Evolutionary conservation across 1,140 invertebrate species (phyloP).

Genomic region (Chironomus tepperi): DNA sequence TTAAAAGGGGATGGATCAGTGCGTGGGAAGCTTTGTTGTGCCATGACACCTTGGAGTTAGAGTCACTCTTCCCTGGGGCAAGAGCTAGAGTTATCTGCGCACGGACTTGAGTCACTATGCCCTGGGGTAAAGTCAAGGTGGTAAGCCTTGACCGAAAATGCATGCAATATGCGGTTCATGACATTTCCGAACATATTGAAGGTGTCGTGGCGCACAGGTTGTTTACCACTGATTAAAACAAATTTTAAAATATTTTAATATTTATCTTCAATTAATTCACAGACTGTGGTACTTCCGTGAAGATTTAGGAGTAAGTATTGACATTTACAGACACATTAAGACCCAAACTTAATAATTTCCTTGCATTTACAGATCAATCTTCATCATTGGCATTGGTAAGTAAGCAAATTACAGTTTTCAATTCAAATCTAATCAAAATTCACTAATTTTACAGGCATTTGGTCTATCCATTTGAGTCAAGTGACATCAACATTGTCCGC

Average conservation of each 20-base stretch:
- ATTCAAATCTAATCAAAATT: not conserved
- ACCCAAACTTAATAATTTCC: not conserved
- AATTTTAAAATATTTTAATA: not conserved
- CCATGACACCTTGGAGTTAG: too few relatives aligned
- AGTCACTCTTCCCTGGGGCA: too few relatives aligned
- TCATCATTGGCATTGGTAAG: constrained; percentile 49
- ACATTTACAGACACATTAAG: constrained; percentile 29
- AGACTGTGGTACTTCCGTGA: constrained; percentile 45
- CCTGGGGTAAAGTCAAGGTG: too few relatives aligned
- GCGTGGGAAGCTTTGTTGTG: too few relatives aligned
- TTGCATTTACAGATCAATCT: constrained; percentile 39
- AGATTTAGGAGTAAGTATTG: constrained; percentile 39
- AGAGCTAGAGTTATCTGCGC: not conserved
- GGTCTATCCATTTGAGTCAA: constrained; percentile 42
- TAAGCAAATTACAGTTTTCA: not conserved
- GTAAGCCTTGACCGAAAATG: too few relatives aligned
- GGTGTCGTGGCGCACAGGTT: too few relatives aligned
- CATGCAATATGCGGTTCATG: too few relatives aligned
- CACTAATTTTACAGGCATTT: constrained; percentile 37
- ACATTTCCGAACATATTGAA: too few relatives aligned
- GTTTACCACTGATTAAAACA: too few relatives aligned
- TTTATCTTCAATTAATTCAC: not conserved
- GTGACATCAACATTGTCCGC: constrained; percentile 38
- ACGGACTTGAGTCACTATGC: too few relatives aligned
- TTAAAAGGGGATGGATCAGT: too few relatives aligned